Conservation (phyloP, 2,797 vertebrate genomes). For the Pelobates cultripes region DNA sequence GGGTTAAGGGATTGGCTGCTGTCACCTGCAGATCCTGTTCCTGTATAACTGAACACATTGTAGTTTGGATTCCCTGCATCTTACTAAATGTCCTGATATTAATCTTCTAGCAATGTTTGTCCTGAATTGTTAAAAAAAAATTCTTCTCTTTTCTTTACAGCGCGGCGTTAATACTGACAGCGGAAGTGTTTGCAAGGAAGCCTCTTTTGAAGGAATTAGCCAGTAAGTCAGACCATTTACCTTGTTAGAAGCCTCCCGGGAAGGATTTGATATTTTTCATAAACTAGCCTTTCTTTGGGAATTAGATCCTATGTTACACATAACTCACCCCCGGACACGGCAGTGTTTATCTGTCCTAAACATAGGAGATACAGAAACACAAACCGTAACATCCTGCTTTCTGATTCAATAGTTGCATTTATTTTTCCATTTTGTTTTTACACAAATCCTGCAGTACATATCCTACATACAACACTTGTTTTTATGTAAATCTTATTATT, state of each 20-base stretch:
- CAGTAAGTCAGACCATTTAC: slow-evolving; percentile 73
- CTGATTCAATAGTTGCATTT: no score
- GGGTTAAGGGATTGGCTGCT: not conserved
- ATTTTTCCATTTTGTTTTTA: no score
- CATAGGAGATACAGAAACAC: no score
- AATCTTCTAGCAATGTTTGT: not conserved
- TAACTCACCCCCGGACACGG: no score
- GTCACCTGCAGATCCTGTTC: not conserved
- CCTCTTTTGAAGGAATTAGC: slow-evolving; percentile 92
- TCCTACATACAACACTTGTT: no score
- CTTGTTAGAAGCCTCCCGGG: not conserved
- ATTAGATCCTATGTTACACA: no score
- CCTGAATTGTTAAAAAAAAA: not conserved
- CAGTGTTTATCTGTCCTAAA: no score
- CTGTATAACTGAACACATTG: not conserved
- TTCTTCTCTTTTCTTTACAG: slow-evolving; percentile 52
- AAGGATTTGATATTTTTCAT: no score
- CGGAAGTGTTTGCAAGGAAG: slow-evolving; percentile 83
- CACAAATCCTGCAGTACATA: no score
- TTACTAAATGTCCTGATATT: not conserved
- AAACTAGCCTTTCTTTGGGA: no score
- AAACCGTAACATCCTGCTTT: no score
- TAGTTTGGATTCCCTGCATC: not conserved
- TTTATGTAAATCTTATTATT: no score
- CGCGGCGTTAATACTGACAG: slow-evolving; percentile 90